Evolutionary conservation across 2,888 invertebrate genomes (phyloP).

Genomic region (Beris chalybata): DNA sequence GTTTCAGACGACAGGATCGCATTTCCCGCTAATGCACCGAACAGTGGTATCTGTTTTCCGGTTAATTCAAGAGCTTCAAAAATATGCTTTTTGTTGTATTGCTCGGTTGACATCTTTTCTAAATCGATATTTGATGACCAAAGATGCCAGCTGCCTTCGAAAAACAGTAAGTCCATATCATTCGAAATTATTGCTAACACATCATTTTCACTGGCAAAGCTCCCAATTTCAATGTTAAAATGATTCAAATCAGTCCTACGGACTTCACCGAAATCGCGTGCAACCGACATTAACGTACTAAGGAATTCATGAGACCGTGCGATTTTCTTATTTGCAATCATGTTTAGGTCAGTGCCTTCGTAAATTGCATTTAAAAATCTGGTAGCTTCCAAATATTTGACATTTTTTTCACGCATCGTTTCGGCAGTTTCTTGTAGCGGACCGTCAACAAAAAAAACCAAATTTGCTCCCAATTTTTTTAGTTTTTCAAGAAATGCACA

Average conservation of each 20-base stretch:
- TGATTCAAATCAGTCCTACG: slow-evolving; percentile 18
- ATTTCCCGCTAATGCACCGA: slow-evolving; percentile 36
- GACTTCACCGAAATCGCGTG: slow-evolving; percentile 11
- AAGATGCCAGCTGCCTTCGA: slow-evolving; percentile 32
- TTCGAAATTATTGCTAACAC: slow-evolving; percentile 36
- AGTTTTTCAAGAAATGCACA: not conserved
- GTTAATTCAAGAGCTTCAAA: slow-evolving; percentile 10
- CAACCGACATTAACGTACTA: slow-evolving; percentile 12
- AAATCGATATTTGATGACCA: slow-evolving; percentile 28
- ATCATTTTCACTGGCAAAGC: slow-evolving; percentile 23
- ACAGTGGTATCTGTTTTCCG: slow-evolving; percentile 21
- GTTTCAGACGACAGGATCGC: slow-evolving; percentile 27
- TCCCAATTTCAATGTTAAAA: slow-evolving; percentile 36
- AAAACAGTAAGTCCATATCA: slow-evolving; percentile 38
- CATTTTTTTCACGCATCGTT: slow-evolving; percentile 16
- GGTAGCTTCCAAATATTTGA: not conserved
- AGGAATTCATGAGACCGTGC: not conserved
- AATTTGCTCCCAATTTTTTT: slow-evolving; percentile 15
- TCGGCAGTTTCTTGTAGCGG: not conserved
- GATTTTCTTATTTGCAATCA: not conserved
- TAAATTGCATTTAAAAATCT: slow-evolving; percentile 1
- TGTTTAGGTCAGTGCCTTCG: not conserved
- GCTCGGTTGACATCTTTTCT: slow-evolving; percentile 15
- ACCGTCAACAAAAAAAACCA: slow-evolving; percentile 30
- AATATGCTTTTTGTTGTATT: slow-evolving; percentile 29